These are phyloP conservation scores for Suricata suricatta DNA, from an alignment of 2,113 vertebrate genomes.

Conservation along the genomic window DNA sequence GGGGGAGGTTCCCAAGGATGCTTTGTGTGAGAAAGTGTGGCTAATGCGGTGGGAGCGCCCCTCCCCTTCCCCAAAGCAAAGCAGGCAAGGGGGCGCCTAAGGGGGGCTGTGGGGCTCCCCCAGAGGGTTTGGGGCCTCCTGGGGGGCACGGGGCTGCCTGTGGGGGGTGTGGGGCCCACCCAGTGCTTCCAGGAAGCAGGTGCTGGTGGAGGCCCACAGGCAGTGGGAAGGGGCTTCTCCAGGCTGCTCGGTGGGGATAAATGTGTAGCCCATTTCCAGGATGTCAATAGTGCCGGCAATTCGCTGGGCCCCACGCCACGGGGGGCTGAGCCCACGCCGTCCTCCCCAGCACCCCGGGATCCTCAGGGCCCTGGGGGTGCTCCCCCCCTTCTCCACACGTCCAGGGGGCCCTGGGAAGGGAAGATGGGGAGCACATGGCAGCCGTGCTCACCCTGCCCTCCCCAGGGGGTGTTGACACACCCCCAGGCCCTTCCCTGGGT, in stretches of 20 bases:
- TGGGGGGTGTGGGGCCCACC: too few species aligned
- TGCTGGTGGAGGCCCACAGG: background rate
- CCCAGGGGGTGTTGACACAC: background rate
- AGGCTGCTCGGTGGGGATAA: background rate
- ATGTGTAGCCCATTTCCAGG: background rate
- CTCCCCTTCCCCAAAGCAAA: background rate
- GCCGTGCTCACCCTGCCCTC: background rate
- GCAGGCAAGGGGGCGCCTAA: too few species aligned
- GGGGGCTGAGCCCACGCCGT: background rate
- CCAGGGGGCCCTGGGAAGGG: background rate
- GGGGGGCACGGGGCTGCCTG: too few species aligned
- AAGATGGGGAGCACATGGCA: too few species aligned
- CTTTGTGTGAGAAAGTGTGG: background rate
- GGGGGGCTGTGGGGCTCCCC: too few species aligned
- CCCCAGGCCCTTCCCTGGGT: background rate
- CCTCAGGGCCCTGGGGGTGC: too few species aligned
- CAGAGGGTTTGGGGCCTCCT: too few species aligned
- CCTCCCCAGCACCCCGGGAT: background rate
- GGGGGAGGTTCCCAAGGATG: background rate
- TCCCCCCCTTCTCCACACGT: background rate
- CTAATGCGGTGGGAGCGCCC: too few species aligned
- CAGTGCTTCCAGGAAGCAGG: too few species aligned
- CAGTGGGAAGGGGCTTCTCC: background rate
- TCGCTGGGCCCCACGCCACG: fast-evolving
- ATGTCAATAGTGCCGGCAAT: background rate